Evolutionary conservation across 2,113 vertebrate genomes (phyloP).

Genomic region (Muntiacus muntjak): DNA sequence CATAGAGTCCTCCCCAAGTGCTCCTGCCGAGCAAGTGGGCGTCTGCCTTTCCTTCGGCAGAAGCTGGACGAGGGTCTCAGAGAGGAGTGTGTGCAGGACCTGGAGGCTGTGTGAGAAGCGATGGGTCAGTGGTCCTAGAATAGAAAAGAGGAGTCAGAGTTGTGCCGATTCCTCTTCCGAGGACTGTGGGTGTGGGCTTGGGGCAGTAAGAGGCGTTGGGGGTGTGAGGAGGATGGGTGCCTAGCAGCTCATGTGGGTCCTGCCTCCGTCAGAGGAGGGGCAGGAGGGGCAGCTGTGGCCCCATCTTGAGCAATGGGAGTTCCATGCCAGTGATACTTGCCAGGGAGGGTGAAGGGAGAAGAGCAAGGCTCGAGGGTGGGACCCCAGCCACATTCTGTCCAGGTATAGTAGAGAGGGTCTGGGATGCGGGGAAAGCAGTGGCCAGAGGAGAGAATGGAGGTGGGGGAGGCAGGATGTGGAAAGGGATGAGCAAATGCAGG

Average conservation of each 20-base stretch:
- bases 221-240: accelerated
- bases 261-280: not conserved
- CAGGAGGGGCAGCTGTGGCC: too few species aligned
- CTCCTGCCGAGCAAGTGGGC: not conserved
- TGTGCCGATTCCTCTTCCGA: not conserved
- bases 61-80: not conserved
- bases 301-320: not conserved
- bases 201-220: accelerated
- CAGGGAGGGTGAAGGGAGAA: too few species aligned
- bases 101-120: not conserved
- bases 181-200: accelerated
- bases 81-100: accelerated
- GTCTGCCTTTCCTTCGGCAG: not conserved
- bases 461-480: not conserved
- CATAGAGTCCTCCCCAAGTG: too few species aligned
- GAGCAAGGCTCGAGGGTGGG: not conserved
- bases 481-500: not conserved
- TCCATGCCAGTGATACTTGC: not conserved
- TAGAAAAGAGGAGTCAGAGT: not conserved
- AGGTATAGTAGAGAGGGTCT: not conserved
- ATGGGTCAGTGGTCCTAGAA: too few species aligned
- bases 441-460: accelerated
- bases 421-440: too few species aligned
- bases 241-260: too few species aligned
- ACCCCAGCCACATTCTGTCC: not conserved